Evolutionary conservation across 2,797 vertebrate genomes (phyloP).

Genomic region (Hemitrygon akajei): DNA sequence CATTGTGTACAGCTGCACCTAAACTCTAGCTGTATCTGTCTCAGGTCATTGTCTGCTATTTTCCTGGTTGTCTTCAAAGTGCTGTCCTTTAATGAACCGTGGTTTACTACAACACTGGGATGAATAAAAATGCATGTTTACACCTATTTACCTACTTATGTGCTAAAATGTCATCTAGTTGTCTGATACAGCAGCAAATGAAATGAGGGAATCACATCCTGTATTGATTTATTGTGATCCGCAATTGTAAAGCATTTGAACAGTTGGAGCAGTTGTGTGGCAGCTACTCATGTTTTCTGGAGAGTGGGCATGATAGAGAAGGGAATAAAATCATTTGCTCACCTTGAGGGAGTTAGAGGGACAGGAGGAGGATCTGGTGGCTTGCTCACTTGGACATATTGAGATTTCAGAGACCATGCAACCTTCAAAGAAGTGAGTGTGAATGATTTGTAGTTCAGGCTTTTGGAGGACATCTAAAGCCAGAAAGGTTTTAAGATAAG

Average conservation of each 20-base stretch:
- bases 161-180: neutral
- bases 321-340: neutral
- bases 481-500: neutral
- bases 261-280: neutral
- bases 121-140: neutral
- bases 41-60: too few species aligned
- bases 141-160: neutral
- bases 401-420: neutral
- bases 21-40: neutral
- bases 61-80: neutral
- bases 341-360: neutral
- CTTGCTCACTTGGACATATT: neutral
- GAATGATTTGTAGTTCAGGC: neutral
- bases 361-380: neutral
- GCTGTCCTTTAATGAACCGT: neutral
- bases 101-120: neutral
- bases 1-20: neutral
- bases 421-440: neutral
- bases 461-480: neutral
- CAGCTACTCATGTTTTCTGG: neutral
- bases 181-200: neutral
- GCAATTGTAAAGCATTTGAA: neutral
- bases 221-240: neutral
- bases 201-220: neutral
- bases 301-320: neutral